phyloP scores from a whole-genome alignment of 2,113 vertebrate genomes.

The Cololabis saira region DNA sequence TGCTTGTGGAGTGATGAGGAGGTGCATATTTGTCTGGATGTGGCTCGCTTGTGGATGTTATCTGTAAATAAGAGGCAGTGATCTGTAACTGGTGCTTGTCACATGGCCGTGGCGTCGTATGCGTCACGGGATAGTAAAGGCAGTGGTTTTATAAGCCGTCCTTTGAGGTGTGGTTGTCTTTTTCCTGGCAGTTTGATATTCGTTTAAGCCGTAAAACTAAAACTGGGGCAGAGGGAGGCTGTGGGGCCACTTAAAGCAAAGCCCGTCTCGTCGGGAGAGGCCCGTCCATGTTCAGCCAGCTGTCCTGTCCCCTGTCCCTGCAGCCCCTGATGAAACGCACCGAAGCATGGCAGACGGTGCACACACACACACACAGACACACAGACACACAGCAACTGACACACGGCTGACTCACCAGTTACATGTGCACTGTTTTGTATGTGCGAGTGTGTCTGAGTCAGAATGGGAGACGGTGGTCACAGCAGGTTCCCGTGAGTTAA shows the following conservation, averaged over 20 bases:
- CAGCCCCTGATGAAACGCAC: conserved; percentile 1
- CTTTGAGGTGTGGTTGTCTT: too few relatives aligned
- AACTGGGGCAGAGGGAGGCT: neutral
- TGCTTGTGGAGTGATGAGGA: too few relatives aligned
- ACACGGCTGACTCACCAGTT: neutral
- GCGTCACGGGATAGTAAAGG: too few relatives aligned
- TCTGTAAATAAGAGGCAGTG: too few relatives aligned
- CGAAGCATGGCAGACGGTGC: conserved; percentile 20
- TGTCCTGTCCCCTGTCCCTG: conserved; percentile 3
- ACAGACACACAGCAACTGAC: neutral
- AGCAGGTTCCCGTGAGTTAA: conserved; percentile 45
- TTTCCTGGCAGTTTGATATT: too few relatives aligned
- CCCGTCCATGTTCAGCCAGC: conserved; percentile 6
- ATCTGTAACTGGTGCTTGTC: too few relatives aligned
- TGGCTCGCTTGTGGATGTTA: too few relatives aligned
- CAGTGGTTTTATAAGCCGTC: too few relatives aligned
- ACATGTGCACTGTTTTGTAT: conserved; percentile 7
- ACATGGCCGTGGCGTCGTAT: too few relatives aligned
- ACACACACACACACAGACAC: neutral
- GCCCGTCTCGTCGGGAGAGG: neutral
- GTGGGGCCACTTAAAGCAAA: neutral
- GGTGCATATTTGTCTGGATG: too few relatives aligned
- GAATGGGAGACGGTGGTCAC: conserved; percentile 18
- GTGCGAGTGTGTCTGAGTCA: conserved; percentile 9
- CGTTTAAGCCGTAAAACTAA: too few relatives aligned